phyloP scores from a whole-genome alignment of 2,113 vertebrate species.

The Taxidea taxus region DNA sequence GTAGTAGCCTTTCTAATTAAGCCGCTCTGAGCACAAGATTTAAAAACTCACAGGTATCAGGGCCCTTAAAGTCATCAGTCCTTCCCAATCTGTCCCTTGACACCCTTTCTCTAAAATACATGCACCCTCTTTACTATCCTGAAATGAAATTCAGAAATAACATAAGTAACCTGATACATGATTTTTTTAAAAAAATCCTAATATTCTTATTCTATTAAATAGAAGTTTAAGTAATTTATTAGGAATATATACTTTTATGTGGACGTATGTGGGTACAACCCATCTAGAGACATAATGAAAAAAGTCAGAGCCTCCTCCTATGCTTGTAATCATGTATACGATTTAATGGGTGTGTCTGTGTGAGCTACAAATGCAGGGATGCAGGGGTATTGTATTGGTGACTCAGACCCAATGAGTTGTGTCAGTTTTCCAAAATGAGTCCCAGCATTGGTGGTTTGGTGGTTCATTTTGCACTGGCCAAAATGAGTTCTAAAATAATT shows the following conservation, averaged over 20 bases:
- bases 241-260: not conserved
- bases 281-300: not conserved
- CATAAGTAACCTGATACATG: not conserved
- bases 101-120: not conserved
- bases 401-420: not conserved
- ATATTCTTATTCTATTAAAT: not conserved
- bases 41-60: not conserved
- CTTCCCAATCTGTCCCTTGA: not conserved
- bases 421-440: not conserved
- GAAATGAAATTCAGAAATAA: not conserved
- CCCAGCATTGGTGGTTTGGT: not conserved
- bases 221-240: not conserved
- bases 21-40: not conserved
- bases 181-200: not conserved
- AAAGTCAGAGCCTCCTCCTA: not conserved
- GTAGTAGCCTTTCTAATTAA: not conserved
- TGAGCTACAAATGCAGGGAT: not conserved
- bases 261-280: not conserved
- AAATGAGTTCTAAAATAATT: not conserved
- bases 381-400: not conserved
- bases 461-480: not conserved
- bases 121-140: not conserved
- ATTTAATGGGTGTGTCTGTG: not conserved
- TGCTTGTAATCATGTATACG: not conserved
- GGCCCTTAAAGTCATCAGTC: not conserved